Evolutionary conservation across 2,888 invertebrate genomes (phyloP).

Genomic region (Himalopsyche anomala): DNA sequence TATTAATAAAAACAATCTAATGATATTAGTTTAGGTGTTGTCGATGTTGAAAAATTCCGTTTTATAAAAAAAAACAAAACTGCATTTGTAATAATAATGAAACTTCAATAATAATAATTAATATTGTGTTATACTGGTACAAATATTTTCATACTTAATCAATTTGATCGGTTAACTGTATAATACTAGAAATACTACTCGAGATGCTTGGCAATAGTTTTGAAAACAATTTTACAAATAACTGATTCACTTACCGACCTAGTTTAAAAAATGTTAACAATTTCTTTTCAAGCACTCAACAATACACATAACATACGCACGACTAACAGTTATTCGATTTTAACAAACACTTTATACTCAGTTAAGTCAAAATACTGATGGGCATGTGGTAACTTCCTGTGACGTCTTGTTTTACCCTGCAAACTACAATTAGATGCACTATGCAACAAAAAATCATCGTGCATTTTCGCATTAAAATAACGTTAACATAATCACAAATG

Average conservation of each 20-base stretch:
- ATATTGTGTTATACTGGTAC: neutral
- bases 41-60: too few relatives aligned
- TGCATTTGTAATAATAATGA: neutral
- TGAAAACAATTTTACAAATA: neutral
- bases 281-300: constrained; percentile 7
- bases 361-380: neutral
- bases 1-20: too few relatives aligned
- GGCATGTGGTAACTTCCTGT: constrained; percentile 11
- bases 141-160: neutral
- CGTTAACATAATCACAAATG: neutral
- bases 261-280: neutral
- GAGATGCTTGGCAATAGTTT: neutral
- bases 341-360: constrained; percentile 33
- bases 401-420: neutral
- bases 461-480: neutral
- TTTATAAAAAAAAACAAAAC: too few relatives aligned
- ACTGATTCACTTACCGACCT: neutral
- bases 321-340: constrained; percentile 3
- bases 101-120: neutral
- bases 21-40: too few relatives aligned
- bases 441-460: neutral
- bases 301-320: constrained; percentile 35
- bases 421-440: constrained; percentile 7
- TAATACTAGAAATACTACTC: neutral
- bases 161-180: neutral